These are phyloP conservation scores for Eleginops maclovinus DNA, from an alignment of 2,113 vertebrate genomes.

Conservation along the genomic window DNA sequence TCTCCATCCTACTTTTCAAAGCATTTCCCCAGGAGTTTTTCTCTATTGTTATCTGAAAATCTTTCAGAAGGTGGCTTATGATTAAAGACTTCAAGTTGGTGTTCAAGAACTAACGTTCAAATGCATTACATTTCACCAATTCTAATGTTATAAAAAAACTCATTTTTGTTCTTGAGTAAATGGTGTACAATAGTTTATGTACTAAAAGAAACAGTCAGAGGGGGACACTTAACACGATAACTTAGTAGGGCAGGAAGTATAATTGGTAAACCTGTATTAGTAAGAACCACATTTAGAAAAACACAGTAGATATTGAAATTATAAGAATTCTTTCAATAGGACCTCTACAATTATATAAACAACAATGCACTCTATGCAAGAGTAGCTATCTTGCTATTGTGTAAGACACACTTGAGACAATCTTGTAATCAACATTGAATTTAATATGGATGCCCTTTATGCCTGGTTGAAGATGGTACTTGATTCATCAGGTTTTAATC, in stretches of 20 bases:
- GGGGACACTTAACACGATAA: not conserved
- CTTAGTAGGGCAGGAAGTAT: not conserved
- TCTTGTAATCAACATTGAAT: slow-evolving; percentile 20
- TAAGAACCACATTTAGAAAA: not conserved
- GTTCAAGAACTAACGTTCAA: not conserved
- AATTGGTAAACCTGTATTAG: not conserved
- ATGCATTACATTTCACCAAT: too few species aligned
- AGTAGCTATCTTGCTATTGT: not conserved
- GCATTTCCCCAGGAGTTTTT: not conserved
- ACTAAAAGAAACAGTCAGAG: not conserved
- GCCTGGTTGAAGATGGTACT: slow-evolving; percentile 17
- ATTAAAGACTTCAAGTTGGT: not conserved
- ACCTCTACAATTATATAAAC: not conserved
- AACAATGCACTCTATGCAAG: not conserved
- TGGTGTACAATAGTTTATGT: not conserved
- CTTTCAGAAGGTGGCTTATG: slow-evolving; percentile 8
- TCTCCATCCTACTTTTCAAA: slow-evolving; percentile 36
- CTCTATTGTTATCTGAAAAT: slow-evolving; percentile 8
- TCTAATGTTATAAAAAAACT: too few species aligned
- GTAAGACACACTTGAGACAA: not conserved
- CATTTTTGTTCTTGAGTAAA: not conserved
- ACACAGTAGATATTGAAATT: not conserved
- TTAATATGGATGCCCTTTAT: not conserved
- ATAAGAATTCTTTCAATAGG: not conserved
- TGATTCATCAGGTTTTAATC: slow-evolving; percentile 69